Evolutionary conservation across 2,888 invertebrate species (phyloP).

Genomic region (Ellobium chinense): DNA sequence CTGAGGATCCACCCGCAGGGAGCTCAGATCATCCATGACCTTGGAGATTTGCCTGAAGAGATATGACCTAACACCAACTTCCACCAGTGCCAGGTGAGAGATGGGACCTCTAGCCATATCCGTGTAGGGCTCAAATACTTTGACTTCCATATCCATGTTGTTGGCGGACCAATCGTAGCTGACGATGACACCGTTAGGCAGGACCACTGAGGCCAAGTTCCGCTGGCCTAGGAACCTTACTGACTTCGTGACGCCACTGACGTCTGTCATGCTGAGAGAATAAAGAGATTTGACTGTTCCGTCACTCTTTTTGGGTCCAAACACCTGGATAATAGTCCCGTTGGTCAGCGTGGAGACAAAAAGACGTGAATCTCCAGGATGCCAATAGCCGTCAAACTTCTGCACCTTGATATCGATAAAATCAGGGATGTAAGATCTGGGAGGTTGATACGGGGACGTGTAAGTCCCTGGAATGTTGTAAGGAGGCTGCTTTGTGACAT

Average conservation of each 20-base stretch:
- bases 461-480: background rate
- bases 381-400: slow-evolving; percentile 51
- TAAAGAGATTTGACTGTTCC: slow-evolving; percentile 50
- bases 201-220: slow-evolving; percentile 53
- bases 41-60: slow-evolving; percentile 45
- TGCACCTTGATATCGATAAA: slow-evolving; percentile 38
- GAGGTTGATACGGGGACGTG: slow-evolving; percentile 10
- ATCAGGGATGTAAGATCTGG: slow-evolving; percentile 12
- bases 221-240: slow-evolving; percentile 49
- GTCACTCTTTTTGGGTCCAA: slow-evolving; percentile 52
- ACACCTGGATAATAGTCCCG: slow-evolving; percentile 46
- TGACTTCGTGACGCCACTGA: slow-evolving; percentile 32
- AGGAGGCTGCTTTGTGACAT: slow-evolving; percentile 18
- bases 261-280: slow-evolving; percentile 48
- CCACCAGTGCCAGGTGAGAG: slow-evolving; percentile 48
- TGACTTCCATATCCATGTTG: slow-evolving; percentile 51
- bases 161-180: slow-evolving; percentile 54
- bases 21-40: slow-evolving; percentile 25
- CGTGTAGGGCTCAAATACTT: slow-evolving; percentile 48
- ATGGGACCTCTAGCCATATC: slow-evolving; percentile 34
- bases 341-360: slow-evolving; percentile 50
- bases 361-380: slow-evolving; percentile 53
- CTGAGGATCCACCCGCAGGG: background rate
- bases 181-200: slow-evolving; percentile 53
- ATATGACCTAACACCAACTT: slow-evolving; percentile 41